Percentiles rank a stretch among this genome's conserved stretches.
Evolutionary conservation across 1,140 invertebrate genomes (phyloP).

Genomic region (Drosophila lowei): DNA sequence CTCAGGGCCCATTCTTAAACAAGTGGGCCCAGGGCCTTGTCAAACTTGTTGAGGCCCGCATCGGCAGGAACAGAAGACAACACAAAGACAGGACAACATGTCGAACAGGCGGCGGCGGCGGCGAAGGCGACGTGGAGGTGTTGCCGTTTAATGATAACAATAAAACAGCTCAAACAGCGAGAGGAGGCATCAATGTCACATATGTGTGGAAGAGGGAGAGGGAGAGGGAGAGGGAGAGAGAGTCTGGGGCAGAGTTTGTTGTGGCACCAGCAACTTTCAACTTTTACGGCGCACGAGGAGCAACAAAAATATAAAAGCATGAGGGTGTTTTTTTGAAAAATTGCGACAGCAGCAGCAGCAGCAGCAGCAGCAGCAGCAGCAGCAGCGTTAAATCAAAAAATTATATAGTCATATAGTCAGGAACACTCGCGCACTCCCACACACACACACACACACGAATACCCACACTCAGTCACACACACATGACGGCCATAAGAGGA

Average conservation of each 20-base stretch:
- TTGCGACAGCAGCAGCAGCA: conserved; percentile 69
- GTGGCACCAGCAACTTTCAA: conserved; percentile 62
- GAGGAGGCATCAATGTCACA: conserved; percentile 72
- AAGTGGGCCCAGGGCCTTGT: conserved; percentile 35
- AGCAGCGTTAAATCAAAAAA: conserved; percentile 80
- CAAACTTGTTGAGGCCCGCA: conserved; percentile 78
- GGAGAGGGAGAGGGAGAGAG: neutral
- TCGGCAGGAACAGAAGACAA: conserved; percentile 22
- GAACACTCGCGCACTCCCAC: conserved; percentile 29
- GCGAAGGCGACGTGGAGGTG: conserved; percentile 45
- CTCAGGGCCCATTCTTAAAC: conserved; percentile 1
- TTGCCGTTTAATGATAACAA: conserved; percentile 79
- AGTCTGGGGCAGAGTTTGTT: conserved; percentile 1
- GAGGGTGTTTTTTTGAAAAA: conserved; percentile 73
- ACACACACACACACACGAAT: conserved; percentile 3
- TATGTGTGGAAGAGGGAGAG: conserved; percentile 18
- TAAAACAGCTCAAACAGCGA: conserved; percentile 70
- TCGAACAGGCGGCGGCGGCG: conserved; percentile 25
- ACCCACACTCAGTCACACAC: conserved; percentile 16
- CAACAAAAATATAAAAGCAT: conserved; percentile 60
- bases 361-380: conserved; percentile 50
- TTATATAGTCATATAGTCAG: conserved; percentile 81
- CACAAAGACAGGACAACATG: conserved; percentile 49
- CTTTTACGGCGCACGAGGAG: conserved; percentile 46
- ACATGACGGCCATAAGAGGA: conserved; percentile 34